These are phyloP conservation scores for Leuciscus idus DNA, from an alignment of 2,113 vertebrate genomes.

Conservation along the genomic window DNA sequence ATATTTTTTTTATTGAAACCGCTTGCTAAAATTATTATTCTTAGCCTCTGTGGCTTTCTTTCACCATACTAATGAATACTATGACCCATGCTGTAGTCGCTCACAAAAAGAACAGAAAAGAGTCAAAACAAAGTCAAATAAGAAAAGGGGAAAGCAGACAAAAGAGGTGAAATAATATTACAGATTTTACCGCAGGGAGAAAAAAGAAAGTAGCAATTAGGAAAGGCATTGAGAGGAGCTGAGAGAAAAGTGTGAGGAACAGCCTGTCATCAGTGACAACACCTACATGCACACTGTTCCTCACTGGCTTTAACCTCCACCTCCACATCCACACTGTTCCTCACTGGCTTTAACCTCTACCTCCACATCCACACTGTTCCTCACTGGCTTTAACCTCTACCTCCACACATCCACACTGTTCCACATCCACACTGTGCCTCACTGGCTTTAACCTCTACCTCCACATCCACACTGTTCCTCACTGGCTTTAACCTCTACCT, in stretches of 20 bases:
- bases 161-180: neutral
- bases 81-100: neutral
- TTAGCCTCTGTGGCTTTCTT: neutral
- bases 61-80: neutral
- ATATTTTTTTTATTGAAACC: neutral
- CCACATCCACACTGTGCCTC: too few relatives aligned
- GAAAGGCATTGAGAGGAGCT: neutral
- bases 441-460: too few relatives aligned
- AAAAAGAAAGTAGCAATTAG: constrained; percentile 1
- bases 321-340: too few relatives aligned
- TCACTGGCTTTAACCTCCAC: too few relatives aligned
- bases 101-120: neutral
- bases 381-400: too few relatives aligned
- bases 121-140: neutral
- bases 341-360: too few relatives aligned
- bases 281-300: neutral
- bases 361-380: too few relatives aligned
- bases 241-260: neutral
- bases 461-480: too few relatives aligned
- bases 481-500: too few relatives aligned
- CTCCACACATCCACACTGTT: too few relatives aligned
- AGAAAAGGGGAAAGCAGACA: neutral
- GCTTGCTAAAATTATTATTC: neutral
- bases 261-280: neutral
- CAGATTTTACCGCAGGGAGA: neutral